A percentile compares a stretch with the other conserved stretches of the same genome.
These are phyloP conservation scores for Euwallacea fornicatus DNA, from an alignment of 1,140 invertebrate genomes.

Conservation along the genomic window DNA sequence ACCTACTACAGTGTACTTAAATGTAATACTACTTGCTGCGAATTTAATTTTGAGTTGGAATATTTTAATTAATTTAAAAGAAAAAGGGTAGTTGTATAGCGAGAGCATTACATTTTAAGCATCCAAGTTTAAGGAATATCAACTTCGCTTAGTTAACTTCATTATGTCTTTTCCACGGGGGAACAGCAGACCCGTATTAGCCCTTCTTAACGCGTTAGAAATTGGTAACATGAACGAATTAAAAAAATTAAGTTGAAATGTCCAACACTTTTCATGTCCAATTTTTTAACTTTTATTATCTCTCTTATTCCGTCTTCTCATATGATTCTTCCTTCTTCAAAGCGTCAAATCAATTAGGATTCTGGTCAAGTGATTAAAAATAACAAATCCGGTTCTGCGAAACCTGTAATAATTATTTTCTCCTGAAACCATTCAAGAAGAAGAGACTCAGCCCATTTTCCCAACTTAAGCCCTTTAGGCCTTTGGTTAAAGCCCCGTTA, in stretches of 20 bases:
- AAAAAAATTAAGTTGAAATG: neutral
- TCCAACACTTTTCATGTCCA: neutral
- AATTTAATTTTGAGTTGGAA: neutral
- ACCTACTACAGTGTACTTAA: too few relatives aligned
- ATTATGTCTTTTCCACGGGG: neutral
- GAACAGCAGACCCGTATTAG: neutral
- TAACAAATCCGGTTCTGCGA: neutral
- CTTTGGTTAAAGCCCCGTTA: slow-evolving; percentile 18
- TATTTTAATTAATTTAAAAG: slow-evolving; percentile 3
- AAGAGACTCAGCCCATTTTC: neutral
- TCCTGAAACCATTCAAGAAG: neutral
- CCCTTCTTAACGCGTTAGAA: too few relatives aligned
- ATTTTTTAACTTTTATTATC: neutral
- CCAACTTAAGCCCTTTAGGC: slow-evolving; percentile 10
- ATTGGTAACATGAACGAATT: neutral
- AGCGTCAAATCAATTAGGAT: neutral
- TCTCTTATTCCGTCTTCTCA: neutral
- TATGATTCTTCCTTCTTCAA: neutral
- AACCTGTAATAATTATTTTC: neutral
- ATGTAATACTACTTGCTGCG: too few relatives aligned
- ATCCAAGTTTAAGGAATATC: slow-evolving; percentile 1
- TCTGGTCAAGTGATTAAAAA: neutral
- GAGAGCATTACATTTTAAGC: neutral
- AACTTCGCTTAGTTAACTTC: slow-evolving; percentile 2
- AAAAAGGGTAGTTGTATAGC: neutral